Conservation (phyloP, 2,888 invertebrate species). For the Meganola albula region DNA sequence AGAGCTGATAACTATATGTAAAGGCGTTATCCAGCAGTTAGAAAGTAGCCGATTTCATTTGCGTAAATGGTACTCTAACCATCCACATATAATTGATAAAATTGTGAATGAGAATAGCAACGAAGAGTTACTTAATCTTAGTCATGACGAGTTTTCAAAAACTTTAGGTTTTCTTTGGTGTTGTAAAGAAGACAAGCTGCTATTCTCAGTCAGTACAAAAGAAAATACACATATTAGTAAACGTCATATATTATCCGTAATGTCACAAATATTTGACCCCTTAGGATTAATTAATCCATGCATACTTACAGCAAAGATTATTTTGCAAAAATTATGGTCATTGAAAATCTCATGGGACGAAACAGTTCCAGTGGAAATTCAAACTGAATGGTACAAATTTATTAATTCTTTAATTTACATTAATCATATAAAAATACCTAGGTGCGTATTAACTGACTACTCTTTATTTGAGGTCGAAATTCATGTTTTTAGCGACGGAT, state of each 20-base stretch:
- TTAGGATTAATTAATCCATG: slow-evolving; percentile 19
- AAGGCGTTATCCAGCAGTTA: not conserved
- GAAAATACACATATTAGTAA: slow-evolving; percentile 23
- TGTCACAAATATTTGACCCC: slow-evolving; percentile 23
- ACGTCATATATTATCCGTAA: slow-evolving; percentile 15
- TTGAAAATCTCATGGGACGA: slow-evolving; percentile 22
- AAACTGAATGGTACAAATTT: slow-evolving; percentile 2
- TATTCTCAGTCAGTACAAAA: slow-evolving; percentile 18
- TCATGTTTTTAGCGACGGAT: slow-evolving; percentile 25
- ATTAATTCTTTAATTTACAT: slow-evolving; percentile 5
- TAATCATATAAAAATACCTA: slow-evolving; percentile 17
- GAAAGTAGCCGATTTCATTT: not conserved
- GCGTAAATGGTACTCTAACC: not conserved
- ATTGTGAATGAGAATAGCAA: not conserved
- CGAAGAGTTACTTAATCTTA: no score
- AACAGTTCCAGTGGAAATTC: slow-evolving; percentile 9
- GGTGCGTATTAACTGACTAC: slow-evolving; percentile 9
- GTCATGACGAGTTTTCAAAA: slow-evolving; percentile 10
- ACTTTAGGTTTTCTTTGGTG: slow-evolving; percentile 28
- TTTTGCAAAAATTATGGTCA: slow-evolving; percentile 23
- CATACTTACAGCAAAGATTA: slow-evolving; percentile 21
- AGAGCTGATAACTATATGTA: not conserved
- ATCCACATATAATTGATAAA: not conserved
- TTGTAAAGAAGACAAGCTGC: slow-evolving; percentile 16
- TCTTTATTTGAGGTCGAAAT: slow-evolving; percentile 11